phyloP scores from a whole-genome alignment of 1,140 invertebrate genomes.

The Philopotamus ludificatus region DNA sequence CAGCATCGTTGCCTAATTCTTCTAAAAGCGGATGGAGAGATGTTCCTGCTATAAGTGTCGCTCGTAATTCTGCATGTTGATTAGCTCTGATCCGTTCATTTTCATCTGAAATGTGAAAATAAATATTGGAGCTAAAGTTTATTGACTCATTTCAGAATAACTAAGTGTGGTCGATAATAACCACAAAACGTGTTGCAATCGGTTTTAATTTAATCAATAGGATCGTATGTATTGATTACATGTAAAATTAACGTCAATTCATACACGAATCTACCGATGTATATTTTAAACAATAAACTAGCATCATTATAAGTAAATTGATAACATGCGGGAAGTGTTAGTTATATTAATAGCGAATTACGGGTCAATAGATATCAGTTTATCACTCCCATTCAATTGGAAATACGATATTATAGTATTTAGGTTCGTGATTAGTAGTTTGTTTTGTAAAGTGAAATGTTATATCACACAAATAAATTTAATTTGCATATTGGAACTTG shows the following conservation, averaged over 20 bases:
- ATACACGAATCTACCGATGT: no score
- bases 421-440: no score
- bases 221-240: background rate
- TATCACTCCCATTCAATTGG: no score
- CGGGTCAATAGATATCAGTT: no score
- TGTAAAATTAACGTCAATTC: background rate
- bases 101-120: slow-evolving; percentile 59
- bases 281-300: no score
- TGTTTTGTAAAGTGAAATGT: no score
- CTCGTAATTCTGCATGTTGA: slow-evolving; percentile 69
- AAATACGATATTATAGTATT: no score
- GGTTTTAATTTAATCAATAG: background rate
- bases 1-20: slow-evolving; percentile 64
- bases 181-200: background rate
- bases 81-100: slow-evolving; percentile 69
- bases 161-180: background rate
- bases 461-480: no score
- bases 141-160: background rate
- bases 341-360: no score
- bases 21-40: slow-evolving; percentile 65
- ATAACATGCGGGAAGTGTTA: no score
- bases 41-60: slow-evolving; percentile 65
- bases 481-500: slow-evolving; percentile 25
- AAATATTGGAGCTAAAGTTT: background rate
- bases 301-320: no score